A percentile compares a stretch with the other conserved stretches of the same genome.
Conservation (phyloP, 2,797 vertebrate species). For the Sphenodon punctatus region DNA sequence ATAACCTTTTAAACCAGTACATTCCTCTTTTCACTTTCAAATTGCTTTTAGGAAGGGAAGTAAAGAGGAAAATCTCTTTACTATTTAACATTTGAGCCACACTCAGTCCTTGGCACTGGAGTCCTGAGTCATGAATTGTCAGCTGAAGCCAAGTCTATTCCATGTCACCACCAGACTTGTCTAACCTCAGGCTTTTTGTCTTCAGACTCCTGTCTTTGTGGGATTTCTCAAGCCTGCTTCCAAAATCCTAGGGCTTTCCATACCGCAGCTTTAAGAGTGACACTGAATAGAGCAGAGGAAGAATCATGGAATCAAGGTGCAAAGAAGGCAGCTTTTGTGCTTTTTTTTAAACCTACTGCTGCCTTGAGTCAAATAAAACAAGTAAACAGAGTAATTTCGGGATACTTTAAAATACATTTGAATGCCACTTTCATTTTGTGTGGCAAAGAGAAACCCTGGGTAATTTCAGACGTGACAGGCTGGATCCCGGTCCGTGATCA, state of each 20-base stretch:
- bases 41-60: not conserved
- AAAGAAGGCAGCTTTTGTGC: not conserved
- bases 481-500: no score
- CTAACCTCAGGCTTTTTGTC: conserved; percentile 46
- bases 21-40: not conserved
- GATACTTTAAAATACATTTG: not conserved
- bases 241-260: not conserved
- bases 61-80: not conserved
- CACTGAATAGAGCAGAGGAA: not conserved
- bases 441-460: not conserved
- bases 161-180: conserved; percentile 21
- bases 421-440: not conserved
- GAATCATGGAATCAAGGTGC: not conserved
- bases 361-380: not conserved
- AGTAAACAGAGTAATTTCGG: not conserved
- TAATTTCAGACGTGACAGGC: no score
- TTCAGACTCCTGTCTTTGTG: not conserved
- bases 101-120: conserved; percentile 6
- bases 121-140: conserved; percentile 31
- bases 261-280: conserved; percentile 35
- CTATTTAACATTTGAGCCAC: not conserved
- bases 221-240: conserved; percentile 41
- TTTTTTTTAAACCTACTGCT: no score
- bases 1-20: not conserved
- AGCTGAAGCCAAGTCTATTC: conserved; percentile 12